Evolutionary conservation across 2,888 invertebrate species (phyloP).

Genomic region (Dryococelus australis): DNA sequence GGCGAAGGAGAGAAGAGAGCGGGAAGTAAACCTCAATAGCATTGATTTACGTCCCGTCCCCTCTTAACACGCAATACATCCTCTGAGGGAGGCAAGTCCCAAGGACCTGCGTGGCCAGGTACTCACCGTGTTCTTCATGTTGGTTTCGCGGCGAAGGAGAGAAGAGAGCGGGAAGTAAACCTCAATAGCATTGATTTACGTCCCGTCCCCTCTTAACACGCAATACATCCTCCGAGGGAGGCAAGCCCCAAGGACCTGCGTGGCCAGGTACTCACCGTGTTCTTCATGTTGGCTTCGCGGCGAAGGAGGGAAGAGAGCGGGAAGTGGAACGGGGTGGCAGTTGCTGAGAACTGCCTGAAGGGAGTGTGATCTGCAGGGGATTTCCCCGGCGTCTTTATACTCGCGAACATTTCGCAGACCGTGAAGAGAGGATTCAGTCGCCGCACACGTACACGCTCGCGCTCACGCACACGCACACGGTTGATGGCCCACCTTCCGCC

Average conservation of each 20-base stretch:
- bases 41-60: too few relatives aligned
- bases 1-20: too few relatives aligned
- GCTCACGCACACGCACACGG: neutral
- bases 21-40: too few relatives aligned
- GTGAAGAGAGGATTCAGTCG: neutral
- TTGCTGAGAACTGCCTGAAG: constrained; percentile 1
- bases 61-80: too few relatives aligned
- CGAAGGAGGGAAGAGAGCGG: neutral
- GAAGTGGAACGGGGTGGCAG: neutral
- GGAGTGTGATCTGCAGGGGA: neutral
- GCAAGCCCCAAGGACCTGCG: too few relatives aligned
- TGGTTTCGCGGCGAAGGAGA: neutral
- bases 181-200: too few relatives aligned
- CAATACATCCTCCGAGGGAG: too few relatives aligned
- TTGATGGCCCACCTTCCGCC: neutral
- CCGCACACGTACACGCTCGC: neutral
- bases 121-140: constrained; percentile 10
- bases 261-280: neutral
- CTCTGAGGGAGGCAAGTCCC: too few relatives aligned
- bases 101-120: neutral
- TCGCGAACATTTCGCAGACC: neutral
- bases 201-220: too few relatives aligned
- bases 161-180: neutral
- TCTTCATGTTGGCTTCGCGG: neutral
- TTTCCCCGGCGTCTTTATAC: neutral